A percentile compares a stretch with the other conserved stretches of the same genome.
phyloP scores from a whole-genome alignment of 2,888 invertebrate species.

The Cryptus armator region DNA sequence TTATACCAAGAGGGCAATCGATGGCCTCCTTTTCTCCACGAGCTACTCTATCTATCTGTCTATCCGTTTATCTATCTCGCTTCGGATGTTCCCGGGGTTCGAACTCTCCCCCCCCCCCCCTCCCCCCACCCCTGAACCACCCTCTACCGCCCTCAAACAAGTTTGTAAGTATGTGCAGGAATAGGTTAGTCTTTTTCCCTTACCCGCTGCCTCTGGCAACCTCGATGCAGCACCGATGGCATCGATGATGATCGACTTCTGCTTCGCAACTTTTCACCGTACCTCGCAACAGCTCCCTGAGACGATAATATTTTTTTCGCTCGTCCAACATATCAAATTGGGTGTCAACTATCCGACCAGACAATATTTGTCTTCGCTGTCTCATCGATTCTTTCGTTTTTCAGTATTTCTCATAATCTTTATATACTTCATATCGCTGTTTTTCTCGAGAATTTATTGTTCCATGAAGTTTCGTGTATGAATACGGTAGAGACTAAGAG shows the following conservation, averaged over 20 bases:
- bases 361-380: constrained; percentile 38
- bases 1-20: constrained; percentile 42
- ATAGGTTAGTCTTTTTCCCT: constrained; percentile 9
- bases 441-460: background rate
- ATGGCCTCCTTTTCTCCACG: constrained; percentile 14
- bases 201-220: background rate
- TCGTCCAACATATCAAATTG: constrained; percentile 40
- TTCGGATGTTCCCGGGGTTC: constrained; percentile 4
- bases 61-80: constrained; percentile 1
- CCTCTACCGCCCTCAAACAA: background rate
- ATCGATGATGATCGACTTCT: constrained; percentile 55
- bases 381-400: background rate
- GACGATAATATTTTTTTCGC: constrained; percentile 47
- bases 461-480: no score
- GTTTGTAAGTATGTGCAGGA: constrained; percentile 31
- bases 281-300: background rate
- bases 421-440: background rate
- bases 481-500: no score
- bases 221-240: constrained; percentile 1
- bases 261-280: constrained; percentile 35
- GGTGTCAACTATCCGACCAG: constrained; percentile 14
- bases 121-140: background rate
- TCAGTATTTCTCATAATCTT: background rate
- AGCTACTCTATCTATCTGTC: constrained; percentile 13
- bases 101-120: background rate